A percentile compares a stretch with the other conserved stretches of the same genome.
Evolutionary conservation across 2,113 vertebrate species (phyloP).

Genomic region (Eubucco bourcierii): DNA sequence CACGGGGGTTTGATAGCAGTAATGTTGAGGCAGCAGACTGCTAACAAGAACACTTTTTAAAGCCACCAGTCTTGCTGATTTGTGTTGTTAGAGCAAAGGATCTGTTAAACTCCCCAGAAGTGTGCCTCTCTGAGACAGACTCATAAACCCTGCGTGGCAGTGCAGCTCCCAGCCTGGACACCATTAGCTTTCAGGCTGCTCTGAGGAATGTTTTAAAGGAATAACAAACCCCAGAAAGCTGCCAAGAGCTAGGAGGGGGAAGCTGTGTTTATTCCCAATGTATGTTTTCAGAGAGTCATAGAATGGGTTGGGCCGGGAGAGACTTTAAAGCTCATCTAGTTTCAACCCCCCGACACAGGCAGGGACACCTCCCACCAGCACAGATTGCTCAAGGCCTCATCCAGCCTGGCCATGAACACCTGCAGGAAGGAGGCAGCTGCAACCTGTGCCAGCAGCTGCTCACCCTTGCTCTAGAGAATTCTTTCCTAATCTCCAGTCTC

Average conservation of each 20-base stretch:
- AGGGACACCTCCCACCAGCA: too few relatives aligned
- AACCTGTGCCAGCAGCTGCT: too few relatives aligned
- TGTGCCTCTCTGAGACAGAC: background rate
- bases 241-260: background rate
- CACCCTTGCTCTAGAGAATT: too few relatives aligned
- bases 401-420: too few relatives aligned
- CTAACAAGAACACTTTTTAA: background rate
- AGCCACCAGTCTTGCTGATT: background rate
- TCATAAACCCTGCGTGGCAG: background rate
- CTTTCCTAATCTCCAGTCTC: too few relatives aligned
- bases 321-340: too few relatives aligned
- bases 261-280: background rate
- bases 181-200: background rate
- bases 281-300: background rate
- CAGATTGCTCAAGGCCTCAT: too few relatives aligned
- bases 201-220: background rate
- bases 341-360: too few relatives aligned
- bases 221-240: background rate
- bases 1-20: conserved; percentile 4
- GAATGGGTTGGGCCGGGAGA: too few relatives aligned
- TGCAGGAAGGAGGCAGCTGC: too few relatives aligned
- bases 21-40: background rate
- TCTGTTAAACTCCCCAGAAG: background rate
- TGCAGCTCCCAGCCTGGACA: background rate
- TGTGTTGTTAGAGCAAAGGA: background rate